Evolutionary conservation across 2,113 vertebrate species (phyloP).

Genomic region (Oceanodroma tethys): DNA sequence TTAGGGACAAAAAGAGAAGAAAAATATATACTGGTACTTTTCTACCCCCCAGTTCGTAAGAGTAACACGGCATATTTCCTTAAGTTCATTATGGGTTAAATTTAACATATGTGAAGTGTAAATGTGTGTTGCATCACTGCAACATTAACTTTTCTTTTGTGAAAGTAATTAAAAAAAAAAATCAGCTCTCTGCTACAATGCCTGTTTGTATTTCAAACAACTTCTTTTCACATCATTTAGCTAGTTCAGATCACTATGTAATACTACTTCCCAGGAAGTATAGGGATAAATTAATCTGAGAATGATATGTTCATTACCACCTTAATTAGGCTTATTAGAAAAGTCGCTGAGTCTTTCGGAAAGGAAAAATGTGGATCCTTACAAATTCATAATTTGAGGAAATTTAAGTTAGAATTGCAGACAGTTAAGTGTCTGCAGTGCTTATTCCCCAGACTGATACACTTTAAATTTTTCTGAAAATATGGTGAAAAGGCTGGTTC

Average conservation of each 20-base stretch:
- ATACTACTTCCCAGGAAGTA: neutral
- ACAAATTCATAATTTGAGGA: neutral
- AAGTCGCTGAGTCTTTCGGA: neutral
- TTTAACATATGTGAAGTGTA: accelerated
- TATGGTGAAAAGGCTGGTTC: neutral
- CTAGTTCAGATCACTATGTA: neutral
- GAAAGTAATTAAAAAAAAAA: neutral
- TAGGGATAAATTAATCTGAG: neutral
- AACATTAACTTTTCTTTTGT: neutral
- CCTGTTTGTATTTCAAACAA: neutral
- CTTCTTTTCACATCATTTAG: neutral
- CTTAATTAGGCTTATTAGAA: neutral
- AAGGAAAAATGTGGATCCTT: neutral
- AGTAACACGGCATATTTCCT: accelerated
- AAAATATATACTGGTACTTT: neutral
- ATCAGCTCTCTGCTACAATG: neutral
- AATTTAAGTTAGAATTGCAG: neutral
- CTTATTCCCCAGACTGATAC: neutral
- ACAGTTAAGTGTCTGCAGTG: neutral
- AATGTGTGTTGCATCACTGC: neutral
- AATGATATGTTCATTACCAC: neutral
- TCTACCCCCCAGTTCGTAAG: neutral
- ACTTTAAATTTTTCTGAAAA: neutral
- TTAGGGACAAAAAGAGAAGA: neutral
- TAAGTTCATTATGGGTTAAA: accelerated